phyloP scores from a whole-genome alignment of 2,113 vertebrate genomes.

The Tetrax tetrax region DNA sequence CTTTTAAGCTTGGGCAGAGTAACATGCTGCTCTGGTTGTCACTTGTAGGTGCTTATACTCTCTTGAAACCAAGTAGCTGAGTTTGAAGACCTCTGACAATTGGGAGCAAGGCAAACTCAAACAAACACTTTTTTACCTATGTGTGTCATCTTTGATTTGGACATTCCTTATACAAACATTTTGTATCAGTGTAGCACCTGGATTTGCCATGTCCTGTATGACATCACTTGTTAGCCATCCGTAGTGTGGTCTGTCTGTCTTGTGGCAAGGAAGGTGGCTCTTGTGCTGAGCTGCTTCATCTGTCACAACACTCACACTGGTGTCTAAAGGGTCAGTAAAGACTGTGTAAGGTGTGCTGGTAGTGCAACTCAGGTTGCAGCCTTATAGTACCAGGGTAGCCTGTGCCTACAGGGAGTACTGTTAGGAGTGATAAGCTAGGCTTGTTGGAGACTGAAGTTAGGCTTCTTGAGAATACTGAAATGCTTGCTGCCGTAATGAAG shows the following conservation, averaged over 20 bases:
- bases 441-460: rapidly evolving
- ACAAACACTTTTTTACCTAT: not conserved
- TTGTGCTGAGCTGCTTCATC: not conserved
- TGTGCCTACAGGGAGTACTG: not conserved
- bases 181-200: not conserved
- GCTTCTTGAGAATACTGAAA: not conserved
- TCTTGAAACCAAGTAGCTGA: not conserved
- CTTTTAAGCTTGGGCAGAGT: not conserved
- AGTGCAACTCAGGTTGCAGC: not conserved
- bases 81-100: not conserved
- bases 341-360: too few relatives aligned
- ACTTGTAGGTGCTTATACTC: not conserved
- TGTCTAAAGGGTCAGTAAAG: not conserved
- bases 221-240: rapidly evolving
- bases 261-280: not conserved
- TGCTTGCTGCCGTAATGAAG: not conserved
- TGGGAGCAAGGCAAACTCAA: not conserved
- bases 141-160: not conserved
- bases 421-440: not conserved
- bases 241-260: not conserved
- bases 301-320: not conserved
- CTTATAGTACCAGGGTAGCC: not conserved
- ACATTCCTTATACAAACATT: not conserved
- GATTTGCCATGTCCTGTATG: not conserved
- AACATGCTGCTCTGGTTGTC: not conserved